phyloP scores from a whole-genome alignment of 1,140 invertebrate species.

The Bombus confusus region DNA sequence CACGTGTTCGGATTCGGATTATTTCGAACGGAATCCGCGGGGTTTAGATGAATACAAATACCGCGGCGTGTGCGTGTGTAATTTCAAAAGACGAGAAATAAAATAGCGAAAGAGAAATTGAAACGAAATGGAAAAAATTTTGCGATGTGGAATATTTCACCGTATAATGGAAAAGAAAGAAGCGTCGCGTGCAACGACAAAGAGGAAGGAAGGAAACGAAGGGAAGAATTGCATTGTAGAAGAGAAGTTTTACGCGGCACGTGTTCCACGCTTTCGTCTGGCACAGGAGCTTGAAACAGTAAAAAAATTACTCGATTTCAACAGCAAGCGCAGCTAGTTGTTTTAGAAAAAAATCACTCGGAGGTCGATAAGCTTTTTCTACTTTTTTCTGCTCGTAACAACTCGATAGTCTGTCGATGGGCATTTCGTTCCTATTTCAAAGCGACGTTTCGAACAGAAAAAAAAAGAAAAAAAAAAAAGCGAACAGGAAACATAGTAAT shows the following conservation, averaged over 20 bases:
- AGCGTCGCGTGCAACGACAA: not conserved
- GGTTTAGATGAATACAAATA: not conserved
- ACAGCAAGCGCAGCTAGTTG: not conserved
- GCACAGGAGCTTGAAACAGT: not conserved
- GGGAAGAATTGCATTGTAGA: not conserved
- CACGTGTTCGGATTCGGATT: conserved; percentile 2
- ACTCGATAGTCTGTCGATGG: not conserved
- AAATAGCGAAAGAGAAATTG: not conserved
- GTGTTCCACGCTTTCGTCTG: not conserved
- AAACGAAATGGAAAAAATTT: too few species aligned
- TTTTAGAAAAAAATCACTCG: not conserved
- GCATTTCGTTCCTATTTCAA: not conserved
- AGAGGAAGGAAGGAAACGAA: not conserved
- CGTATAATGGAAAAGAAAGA: not conserved
- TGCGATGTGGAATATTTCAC: not conserved
- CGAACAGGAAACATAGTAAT: not conserved
- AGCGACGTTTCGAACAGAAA: too few species aligned
- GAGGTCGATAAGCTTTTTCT: not conserved
- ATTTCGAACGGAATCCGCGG: not conserved
- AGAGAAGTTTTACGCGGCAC: not conserved
- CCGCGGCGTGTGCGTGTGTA: too few species aligned
- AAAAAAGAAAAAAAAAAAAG: not conserved
- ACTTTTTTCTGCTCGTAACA: not conserved
- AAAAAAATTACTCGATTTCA: not conserved
- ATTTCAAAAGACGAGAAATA: not conserved